Base-by-base conservation (phyloP, 2,888 invertebrate species). In the Caenorhabditis sp. region DNA sequence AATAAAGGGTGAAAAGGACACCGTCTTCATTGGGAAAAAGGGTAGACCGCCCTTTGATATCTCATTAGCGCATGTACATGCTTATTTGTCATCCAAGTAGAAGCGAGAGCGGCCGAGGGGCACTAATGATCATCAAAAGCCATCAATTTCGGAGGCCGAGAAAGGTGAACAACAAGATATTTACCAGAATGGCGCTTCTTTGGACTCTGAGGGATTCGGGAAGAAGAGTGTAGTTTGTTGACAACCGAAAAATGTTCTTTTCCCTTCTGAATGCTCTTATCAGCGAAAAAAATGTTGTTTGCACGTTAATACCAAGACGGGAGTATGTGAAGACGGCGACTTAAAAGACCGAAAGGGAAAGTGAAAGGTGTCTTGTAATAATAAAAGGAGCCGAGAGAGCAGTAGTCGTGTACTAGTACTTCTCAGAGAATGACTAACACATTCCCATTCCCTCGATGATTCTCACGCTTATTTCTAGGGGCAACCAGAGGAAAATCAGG, bases 381-480 rank as follows among this genome's bases (percentile, higher is more conserved):
- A n/a, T n/a, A n/a, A 30, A 30, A 30, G 30, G 35, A 13, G 35
- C 2, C 11, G 9, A 35, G 9, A 7, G 35, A 13, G 9, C 2
- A 35, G 35, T 35, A 35, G 35, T 35, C 9, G 35, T n/a, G n/a
- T 56, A 53, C 13, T 26, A 46, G 37, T 48, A 39, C 26, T 61
- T 39, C 58, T 46, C n/a, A 45, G 30, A 41, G 35, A n/a, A n/a
- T n/a, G n/a, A n/a, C n/a, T n/a, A n/a, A n/a, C n/a, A n/a, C n/a
- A n/a, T n/a, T n/a, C n/a, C 37, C 37, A 61, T 17, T 61, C 48
- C 37, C 37, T 6, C 13, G 13, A 30, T n/a, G 26, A 27, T 22
- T 63, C 63, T 13, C 63, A 63, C 53, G 35, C 17, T 20, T 63
- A 53, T 53, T 27, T 53, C 63, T 26, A 22, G 53, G 63, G n/a